Percentiles rank a stretch among this genome's conserved stretches.
These are phyloP conservation scores for Deilephila elpenor DNA, from an alignment of 2,888 invertebrate species.

Conservation along the genomic window DNA sequence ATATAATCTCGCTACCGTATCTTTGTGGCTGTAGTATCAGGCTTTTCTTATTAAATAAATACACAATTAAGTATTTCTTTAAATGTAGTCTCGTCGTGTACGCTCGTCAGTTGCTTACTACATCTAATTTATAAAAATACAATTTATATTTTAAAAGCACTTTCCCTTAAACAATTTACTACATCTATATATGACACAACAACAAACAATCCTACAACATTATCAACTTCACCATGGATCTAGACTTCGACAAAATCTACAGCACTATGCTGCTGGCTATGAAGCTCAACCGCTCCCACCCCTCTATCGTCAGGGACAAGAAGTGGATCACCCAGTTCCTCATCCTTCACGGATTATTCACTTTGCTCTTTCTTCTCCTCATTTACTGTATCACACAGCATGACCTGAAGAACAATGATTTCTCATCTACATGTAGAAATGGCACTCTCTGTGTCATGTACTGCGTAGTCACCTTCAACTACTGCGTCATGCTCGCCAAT, in stretches of 20 bases:
- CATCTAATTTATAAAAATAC: too few species aligned
- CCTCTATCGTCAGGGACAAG: constrained; percentile 36
- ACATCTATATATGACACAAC: neutral
- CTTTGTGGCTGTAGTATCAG: too few species aligned
- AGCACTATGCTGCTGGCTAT: constrained; percentile 35
- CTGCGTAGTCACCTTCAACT: constrained; percentile 33
- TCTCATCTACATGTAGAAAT: constrained; percentile 44
- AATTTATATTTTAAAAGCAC: too few species aligned
- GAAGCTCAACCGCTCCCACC: constrained; percentile 39
- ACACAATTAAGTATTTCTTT: too few species aligned
- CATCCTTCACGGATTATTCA: constrained; percentile 32
- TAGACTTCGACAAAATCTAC: constrained; percentile 45
- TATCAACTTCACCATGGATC: constrained; percentile 38
- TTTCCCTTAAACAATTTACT: constrained; percentile 10
- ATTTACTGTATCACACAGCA: constrained; percentile 40
- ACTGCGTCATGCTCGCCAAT: constrained; percentile 44
- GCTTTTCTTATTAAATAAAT: too few species aligned
- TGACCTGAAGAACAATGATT: constrained; percentile 40
- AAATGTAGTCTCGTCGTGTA: too few species aligned
- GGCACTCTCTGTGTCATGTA: constrained; percentile 36
- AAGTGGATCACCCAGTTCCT: constrained; percentile 42
- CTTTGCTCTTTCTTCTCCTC: constrained; percentile 23
- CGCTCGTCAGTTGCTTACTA: too few species aligned
- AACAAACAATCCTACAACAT: too few species aligned
- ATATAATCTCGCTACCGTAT: too few species aligned